A percentile compares a stretch with the other conserved stretches of the same genome.
Evolutionary conservation across 92 coral and sea anemone genomes (phyloP).

Genomic region (Hydrozoanthus gracilis): DNA sequence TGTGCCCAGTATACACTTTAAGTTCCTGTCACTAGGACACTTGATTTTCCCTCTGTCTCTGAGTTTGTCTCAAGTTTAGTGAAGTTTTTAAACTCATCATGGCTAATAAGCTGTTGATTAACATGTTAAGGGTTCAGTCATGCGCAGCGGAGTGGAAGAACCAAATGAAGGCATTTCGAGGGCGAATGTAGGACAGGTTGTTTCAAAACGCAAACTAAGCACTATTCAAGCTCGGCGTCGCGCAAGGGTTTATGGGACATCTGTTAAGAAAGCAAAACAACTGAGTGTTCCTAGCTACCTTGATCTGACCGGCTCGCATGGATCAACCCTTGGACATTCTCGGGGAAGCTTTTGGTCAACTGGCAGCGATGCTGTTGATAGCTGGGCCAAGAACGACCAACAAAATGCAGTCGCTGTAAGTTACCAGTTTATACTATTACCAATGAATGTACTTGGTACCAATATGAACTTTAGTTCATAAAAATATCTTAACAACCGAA

Average conservation of each 20-base stretch:
- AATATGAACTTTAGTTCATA: neutral
- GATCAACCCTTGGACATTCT: constrained; percentile 46
- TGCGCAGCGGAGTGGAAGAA: too few species aligned
- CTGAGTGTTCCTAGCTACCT: constrained; percentile 14
- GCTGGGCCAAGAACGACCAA: constrained; percentile 5
- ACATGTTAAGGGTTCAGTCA: too few species aligned
- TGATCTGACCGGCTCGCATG: constrained; percentile 49
- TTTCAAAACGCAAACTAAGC: constrained; percentile 33
- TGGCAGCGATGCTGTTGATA: neutral
- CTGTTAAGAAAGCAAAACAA: constrained; percentile 33
- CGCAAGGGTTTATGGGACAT: constrained; percentile 50
- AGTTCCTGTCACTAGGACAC: too few species aligned
- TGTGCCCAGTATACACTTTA: too few species aligned
- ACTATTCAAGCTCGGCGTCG: constrained; percentile 67
- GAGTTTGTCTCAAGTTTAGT: too few species aligned
- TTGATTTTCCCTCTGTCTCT: too few species aligned
- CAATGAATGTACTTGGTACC: too few species aligned
- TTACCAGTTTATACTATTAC: too few species aligned
- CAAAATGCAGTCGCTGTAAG: too few species aligned
- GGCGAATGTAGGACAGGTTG: neutral
- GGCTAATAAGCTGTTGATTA: too few species aligned
- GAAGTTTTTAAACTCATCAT: too few species aligned
- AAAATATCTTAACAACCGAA: too few species aligned
- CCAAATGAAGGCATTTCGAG: neutral
- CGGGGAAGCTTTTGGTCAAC: constrained; percentile 2